A percentile compares a stretch with the other conserved stretches of the same genome.
These are phyloP conservation scores for Melolontha melolontha DNA, from an alignment of 2,888 invertebrate species.

Conservation along the genomic window DNA sequence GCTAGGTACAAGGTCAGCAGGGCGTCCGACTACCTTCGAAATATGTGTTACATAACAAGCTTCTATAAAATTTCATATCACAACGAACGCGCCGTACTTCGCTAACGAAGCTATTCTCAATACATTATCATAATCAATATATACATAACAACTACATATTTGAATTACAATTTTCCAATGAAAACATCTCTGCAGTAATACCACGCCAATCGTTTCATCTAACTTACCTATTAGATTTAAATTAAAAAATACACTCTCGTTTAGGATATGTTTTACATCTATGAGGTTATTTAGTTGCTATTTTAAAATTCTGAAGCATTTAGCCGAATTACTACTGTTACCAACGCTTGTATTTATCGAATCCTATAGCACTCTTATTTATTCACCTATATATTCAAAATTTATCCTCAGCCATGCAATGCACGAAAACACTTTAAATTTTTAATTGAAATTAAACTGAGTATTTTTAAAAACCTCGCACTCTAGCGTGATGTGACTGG, in stretches of 20 bases:
- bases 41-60: slow-evolving; percentile 1
- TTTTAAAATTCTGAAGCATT: too few species aligned
- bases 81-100: too few species aligned
- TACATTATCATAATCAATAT: not conserved
- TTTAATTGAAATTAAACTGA: not conserved
- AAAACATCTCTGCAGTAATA: too few species aligned
- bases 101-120: not conserved
- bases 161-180: too few species aligned
- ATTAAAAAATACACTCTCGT: not conserved
- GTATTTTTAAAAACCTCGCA: slow-evolving; percentile 6
- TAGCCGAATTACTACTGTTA: too few species aligned
- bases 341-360: too few species aligned
- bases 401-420: too few species aligned
- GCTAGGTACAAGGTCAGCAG: slow-evolving; percentile 29
- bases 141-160: too few species aligned
- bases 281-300: not conserved
- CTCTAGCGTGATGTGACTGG: slow-evolving; percentile 40
- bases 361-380: too few species aligned
- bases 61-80: not conserved
- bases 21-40: not conserved
- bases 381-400: too few species aligned
- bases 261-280: not conserved
- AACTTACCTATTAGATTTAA: slow-evolving; percentile 19
- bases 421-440: not conserved
- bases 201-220: not conserved